Evolutionary conservation across 2,113 vertebrate species (phyloP).

Genomic region (Microtus oregoni): DNA sequence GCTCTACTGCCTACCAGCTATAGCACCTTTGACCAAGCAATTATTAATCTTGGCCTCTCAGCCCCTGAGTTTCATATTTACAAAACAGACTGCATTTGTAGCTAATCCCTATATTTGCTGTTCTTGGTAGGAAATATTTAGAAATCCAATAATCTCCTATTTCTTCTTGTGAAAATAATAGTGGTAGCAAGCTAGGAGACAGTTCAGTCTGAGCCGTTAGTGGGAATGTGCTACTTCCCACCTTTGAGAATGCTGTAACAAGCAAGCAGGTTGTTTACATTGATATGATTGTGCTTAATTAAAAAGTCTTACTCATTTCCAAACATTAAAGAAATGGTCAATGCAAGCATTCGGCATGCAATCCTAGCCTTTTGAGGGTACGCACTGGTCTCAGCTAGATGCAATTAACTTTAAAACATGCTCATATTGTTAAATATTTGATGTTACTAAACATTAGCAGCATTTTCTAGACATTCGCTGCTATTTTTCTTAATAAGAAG

Average conservation of each 20-base stretch:
- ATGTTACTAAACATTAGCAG: conserved; percentile 49
- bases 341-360: conserved; percentile 5
- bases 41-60: background rate
- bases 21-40: background rate
- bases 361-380: background rate
- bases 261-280: conserved; percentile 24
- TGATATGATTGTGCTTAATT: conserved; percentile 50
- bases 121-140: conserved; percentile 31
- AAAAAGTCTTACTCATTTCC: conserved; percentile 39
- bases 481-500: conserved; percentile 51
- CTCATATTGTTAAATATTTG: conserved; percentile 62
- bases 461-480: conserved; percentile 39
- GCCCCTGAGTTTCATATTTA: conserved; percentile 6
- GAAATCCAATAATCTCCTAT: background rate
- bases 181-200: background rate
- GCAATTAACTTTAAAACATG: conserved; percentile 42
- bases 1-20: background rate
- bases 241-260: conserved; percentile 13
- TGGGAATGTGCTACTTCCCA: conserved; percentile 32
- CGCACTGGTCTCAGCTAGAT: background rate
- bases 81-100: conserved; percentile 13
- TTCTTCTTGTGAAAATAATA: conserved; percentile 48
- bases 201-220: background rate
- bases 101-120: background rate
- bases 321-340: background rate